These are phyloP conservation scores for Girardinichthys multiradiatus DNA, from an alignment of 2,113 vertebrate genomes.

Conservation along the genomic window DNA sequence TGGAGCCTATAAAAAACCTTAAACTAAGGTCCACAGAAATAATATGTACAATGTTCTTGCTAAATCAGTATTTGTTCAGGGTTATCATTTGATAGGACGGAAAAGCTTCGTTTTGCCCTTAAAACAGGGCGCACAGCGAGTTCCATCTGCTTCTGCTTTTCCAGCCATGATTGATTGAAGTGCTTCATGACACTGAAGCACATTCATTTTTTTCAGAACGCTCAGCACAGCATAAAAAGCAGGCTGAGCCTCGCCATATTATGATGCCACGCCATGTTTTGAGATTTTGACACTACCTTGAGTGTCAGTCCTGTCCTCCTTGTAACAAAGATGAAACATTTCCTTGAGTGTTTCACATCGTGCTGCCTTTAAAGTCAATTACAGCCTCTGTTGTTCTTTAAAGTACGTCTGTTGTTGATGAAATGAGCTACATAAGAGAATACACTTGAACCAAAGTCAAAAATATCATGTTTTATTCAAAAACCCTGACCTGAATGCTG, in stretches of 20 bases:
- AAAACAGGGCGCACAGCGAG: not conserved
- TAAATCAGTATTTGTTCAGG: not conserved
- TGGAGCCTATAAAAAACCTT: not conserved
- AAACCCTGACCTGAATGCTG: constrained; percentile 33
- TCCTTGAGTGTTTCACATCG: constrained; percentile 13
- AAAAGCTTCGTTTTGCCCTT: not conserved
- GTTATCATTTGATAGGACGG: not conserved
- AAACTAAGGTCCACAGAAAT: not conserved
- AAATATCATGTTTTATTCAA: constrained; percentile 71
- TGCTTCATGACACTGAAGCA: constrained; percentile 11
- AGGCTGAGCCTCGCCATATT: constrained; percentile 7
- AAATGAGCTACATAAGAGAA: constrained; percentile 50
- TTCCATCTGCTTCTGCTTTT: constrained; percentile 5
- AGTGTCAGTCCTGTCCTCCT: constrained; percentile 44
- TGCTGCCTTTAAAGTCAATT: constrained; percentile 20
- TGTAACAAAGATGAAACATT: constrained; percentile 42
- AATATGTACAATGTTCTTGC: not conserved
- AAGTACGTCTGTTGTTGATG: constrained; percentile 41
- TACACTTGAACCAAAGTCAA: constrained; percentile 54
- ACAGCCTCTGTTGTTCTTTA: constrained; percentile 40
- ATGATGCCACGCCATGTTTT: constrained; percentile 15
- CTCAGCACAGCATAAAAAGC: constrained; percentile 9
- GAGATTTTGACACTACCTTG: constrained; percentile 22
- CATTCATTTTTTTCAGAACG: not conserved
- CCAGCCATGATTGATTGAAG: constrained; percentile 42